Percentiles rank a stretch among this genome's conserved stretches.
These are phyloP conservation scores for Picus viridis DNA, from an alignment of 2,797 vertebrate species.

Conservation along the genomic window DNA sequence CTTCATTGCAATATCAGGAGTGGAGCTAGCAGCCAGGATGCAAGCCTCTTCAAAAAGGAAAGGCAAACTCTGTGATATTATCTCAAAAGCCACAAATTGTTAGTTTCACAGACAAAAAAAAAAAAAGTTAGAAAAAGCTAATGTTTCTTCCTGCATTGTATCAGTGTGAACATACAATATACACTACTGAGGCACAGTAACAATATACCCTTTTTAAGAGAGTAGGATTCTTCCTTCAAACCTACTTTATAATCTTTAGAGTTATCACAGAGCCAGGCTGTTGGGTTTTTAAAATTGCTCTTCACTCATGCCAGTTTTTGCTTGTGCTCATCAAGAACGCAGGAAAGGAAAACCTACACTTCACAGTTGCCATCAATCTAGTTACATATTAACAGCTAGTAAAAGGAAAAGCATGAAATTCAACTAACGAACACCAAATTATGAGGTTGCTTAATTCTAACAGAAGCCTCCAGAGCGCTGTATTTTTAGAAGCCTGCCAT, in stretches of 20 bases:
- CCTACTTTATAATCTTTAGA: background rate
- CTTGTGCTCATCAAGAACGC: background rate
- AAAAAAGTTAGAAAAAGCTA: background rate
- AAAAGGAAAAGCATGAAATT: constrained; percentile 47
- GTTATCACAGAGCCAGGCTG: background rate
- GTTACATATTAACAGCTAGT: constrained; percentile 18
- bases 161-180: background rate
- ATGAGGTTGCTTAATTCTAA: constrained; percentile 43
- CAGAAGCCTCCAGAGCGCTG: constrained; percentile 30
- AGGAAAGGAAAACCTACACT: constrained; percentile 10
- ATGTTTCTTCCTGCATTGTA: background rate
- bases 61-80: background rate
- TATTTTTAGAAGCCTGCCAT: constrained; percentile 57
- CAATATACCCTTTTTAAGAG: background rate
- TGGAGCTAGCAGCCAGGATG: background rate
- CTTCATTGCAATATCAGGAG: background rate
- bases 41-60: background rate
- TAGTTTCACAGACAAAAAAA: background rate
- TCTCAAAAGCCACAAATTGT: background rate
- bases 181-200: background rate
- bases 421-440: constrained; percentile 48
- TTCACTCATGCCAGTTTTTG: constrained; percentile 15
- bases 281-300: background rate
- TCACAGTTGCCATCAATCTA: constrained; percentile 16
- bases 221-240: background rate